A percentile compares a stretch with the other conserved stretches of the same genome.
Conservation (phyloP, 2,797 vertebrate genomes). For the Enteromius mattozi region DNA sequence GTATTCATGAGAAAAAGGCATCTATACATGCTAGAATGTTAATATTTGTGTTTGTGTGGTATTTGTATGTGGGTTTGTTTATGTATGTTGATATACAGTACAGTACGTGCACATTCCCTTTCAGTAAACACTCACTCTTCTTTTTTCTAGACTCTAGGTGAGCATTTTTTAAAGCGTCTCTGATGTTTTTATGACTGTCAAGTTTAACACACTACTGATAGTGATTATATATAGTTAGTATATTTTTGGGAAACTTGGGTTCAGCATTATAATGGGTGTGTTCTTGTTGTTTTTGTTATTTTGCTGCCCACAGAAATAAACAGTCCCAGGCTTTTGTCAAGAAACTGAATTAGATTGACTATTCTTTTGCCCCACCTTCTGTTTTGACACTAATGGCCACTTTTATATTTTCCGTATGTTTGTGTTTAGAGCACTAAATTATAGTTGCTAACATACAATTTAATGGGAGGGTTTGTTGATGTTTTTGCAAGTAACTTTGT, state of each 20-base stretch:
- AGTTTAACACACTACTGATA: constrained; percentile 8
- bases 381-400: constrained; percentile 30
- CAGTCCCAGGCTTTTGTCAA: constrained; percentile 7
- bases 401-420: constrained; percentile 13
- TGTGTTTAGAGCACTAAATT: constrained; percentile 23
- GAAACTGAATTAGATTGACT: constrained; percentile 25
- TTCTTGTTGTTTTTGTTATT: constrained; percentile 46
- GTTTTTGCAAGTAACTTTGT: constrained; percentile 6
- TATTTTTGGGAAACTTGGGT: constrained; percentile 4
- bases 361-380: constrained; percentile 19
- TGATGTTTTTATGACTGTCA: constrained; percentile 21
- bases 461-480: constrained; percentile 29
- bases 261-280: constrained; percentile 36
- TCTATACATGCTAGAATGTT: constrained; percentile 41
- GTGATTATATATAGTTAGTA: constrained; percentile 32
- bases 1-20: neutral
- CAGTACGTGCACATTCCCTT: neutral
- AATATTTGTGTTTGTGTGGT: constrained; percentile 38
- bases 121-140: neutral
- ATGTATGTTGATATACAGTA: constrained; percentile 21
- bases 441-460: constrained; percentile 21
- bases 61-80: constrained; percentile 44
- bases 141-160: constrained; percentile 42
- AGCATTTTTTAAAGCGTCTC: neutral
- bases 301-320: constrained; percentile 16